phyloP scores from a whole-genome alignment of 2,888 invertebrate species.

The Tetanocera ferruginea region DNA sequence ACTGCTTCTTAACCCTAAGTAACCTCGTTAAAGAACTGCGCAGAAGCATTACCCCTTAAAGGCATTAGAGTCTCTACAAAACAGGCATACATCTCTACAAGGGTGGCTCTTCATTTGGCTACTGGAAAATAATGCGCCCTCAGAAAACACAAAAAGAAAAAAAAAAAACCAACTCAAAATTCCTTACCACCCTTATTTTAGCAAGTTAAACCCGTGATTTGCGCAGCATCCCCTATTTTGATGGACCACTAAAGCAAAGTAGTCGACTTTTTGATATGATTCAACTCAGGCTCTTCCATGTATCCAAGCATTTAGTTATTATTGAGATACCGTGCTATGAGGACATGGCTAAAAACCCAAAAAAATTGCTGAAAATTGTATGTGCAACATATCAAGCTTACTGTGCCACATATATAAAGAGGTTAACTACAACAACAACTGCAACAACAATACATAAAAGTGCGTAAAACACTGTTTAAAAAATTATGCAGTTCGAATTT shows the following conservation, averaged over 20 bases:
- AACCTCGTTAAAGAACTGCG: neutral
- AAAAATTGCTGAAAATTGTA: neutral
- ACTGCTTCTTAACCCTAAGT: neutral
- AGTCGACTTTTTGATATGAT: neutral
- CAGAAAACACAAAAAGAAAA: neutral
- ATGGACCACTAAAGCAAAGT: slow-evolving; percentile 17
- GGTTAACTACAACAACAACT: neutral
- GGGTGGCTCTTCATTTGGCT: neutral
- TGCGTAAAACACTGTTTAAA: neutral
- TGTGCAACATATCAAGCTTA: neutral
- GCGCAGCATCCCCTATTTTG: slow-evolving; percentile 37
- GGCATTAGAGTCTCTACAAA: neutral
- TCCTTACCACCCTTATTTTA: slow-evolving; percentile 8
- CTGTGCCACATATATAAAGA: neutral
- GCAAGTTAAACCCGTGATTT: slow-evolving; percentile 19
- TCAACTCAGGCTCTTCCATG: slow-evolving; percentile 7
- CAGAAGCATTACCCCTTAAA: neutral
- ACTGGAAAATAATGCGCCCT: neutral
- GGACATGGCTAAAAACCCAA: slow-evolving; percentile 47
- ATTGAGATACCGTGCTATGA: slow-evolving; percentile 54
- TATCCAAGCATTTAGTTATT: slow-evolving; percentile 53
- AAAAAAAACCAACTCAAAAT: neutral
- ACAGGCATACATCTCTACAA: neutral
- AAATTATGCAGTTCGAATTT: too few relatives aligned
- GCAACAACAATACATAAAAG: neutral